Evolutionary conservation across 2,888 invertebrate genomes (phyloP).

Genomic region (Lepidocyrtinus sp.): DNA sequence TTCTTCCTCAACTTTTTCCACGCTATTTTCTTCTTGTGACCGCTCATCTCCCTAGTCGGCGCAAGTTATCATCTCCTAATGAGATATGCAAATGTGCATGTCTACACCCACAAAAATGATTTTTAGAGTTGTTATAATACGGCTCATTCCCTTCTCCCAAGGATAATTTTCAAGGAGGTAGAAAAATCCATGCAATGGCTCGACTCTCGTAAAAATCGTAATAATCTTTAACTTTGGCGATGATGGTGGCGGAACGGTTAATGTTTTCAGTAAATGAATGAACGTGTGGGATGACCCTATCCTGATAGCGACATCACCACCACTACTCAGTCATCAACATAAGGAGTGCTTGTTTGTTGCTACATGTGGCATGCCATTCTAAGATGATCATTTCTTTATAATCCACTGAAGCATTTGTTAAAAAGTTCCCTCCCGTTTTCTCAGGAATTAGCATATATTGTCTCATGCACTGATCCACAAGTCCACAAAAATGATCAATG

Average conservation of each 20-base stretch:
- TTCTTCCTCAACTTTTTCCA: not conserved
- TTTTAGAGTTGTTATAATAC: conserved; percentile 53
- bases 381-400: conserved; percentile 25
- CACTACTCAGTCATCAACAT: conserved; percentile 7
- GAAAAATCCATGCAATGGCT: conserved; percentile 36
- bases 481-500: not conserved
- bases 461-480: not conserved
- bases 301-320: conserved; percentile 57
- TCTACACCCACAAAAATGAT: conserved; percentile 62
- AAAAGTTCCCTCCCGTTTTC: conserved; percentile 2
- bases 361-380: conserved; percentile 43
- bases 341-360: conserved; percentile 37
- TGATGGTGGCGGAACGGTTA: conserved; percentile 39
- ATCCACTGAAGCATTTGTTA: not conserved
- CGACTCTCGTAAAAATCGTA: conserved; percentile 49
- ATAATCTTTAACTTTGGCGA: conserved; percentile 32
- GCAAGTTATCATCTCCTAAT: conserved; percentile 60
- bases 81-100: conserved; percentile 64
- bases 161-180: conserved; percentile 24
- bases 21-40: conserved; percentile 32
- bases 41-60: conserved; percentile 43
- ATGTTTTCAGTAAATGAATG: conserved; percentile 49
- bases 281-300: conserved; percentile 59
- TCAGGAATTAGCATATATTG: conserved; percentile 5
- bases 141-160: conserved; percentile 44